Base-by-base conservation (phyloP, 2,797 vertebrate genomes). In the Neomorphus geoffroyi region DNA sequence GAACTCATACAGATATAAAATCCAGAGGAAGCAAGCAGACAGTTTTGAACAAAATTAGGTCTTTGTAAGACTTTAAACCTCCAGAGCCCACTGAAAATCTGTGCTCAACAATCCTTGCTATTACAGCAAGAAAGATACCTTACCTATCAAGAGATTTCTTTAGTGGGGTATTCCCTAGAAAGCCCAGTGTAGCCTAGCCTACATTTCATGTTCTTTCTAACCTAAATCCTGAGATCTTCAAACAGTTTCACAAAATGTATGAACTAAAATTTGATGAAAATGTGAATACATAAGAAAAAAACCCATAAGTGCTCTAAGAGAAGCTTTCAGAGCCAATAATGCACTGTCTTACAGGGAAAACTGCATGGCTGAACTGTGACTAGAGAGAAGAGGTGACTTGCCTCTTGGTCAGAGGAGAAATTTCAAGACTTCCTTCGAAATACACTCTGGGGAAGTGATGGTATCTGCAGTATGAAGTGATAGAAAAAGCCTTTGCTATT, bases 161-260 rank as follows among this genome's bases (percentile, higher is more conserved):
- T 51, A 62, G 58, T 33, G 12, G 46, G 28, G 21, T 93, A 94
- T 96, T 96, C 95, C 94, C 94, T 94, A 60, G 92, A 84, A 94
- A 93, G 78, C 78, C 53, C 5, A 6, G 56, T 77, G 5, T 26
- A 65, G 65, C 87, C 71, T 81, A 86, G 57, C 84, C 79, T 88
- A 62, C 60, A 62, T 94, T 92, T 90, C 58, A n/a, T 69, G 18
- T 74, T 82, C 67, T 54, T 77, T 21, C 77, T 88, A 75, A 90
- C 85, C 80, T 58, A 69, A 88, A 90, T 92, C 58, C 58, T 21
- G 51, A 84, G 66, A 13, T 83, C 84, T 90, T 96, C 48, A 64
- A 88, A 69, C 23, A 30, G 39, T 86, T 91, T n/a, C 43, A 53
- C 83, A 23, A 92, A 87, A 69, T 15, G 13, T 32, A 15, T 64